Evolutionary conservation across 1,140 invertebrate species (phyloP).

Genomic region (Drosophila tsacasi): DNA sequence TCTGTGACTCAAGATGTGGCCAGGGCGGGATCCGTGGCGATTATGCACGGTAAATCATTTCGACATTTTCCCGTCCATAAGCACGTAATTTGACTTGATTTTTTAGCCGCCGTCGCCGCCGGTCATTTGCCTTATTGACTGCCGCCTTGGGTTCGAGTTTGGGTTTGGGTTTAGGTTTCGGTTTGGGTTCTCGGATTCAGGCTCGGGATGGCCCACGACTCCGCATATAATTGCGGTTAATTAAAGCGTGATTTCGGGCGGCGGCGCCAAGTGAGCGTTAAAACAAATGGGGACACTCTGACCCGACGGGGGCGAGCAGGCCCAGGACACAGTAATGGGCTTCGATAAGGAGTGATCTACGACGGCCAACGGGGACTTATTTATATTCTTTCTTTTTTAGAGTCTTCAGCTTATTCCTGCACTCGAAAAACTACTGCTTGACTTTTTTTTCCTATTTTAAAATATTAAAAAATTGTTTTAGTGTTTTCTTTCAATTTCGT

Average conservation of each 20-base stretch:
- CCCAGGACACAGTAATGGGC: slow-evolving; percentile 8
- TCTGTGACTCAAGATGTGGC: slow-evolving; percentile 40
- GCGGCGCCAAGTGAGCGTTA: slow-evolving; percentile 44
- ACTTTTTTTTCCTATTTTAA: neutral
- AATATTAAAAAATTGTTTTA: neutral
- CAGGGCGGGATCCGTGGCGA: slow-evolving; percentile 62
- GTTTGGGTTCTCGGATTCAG: neutral
- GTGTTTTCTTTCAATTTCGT: neutral
- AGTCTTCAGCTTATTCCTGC: neutral
- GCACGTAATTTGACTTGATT: slow-evolving; percentile 84
- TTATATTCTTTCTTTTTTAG: neutral
- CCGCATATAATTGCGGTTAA: slow-evolving; percentile 84
- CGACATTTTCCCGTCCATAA: slow-evolving; percentile 84
- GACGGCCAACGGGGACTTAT: slow-evolving; percentile 13
- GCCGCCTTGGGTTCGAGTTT: slow-evolving; percentile 22
- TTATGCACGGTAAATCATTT: slow-evolving; percentile 85
- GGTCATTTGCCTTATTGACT: slow-evolving; percentile 76
- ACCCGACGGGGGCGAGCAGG: neutral
- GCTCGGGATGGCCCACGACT: slow-evolving; percentile 50
- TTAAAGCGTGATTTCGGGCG: slow-evolving; percentile 78
- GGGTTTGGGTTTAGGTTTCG: neutral
- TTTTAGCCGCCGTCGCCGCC: slow-evolving; percentile 43
- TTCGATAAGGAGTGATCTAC: slow-evolving; percentile 49
- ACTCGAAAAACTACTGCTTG: neutral
- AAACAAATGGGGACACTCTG: slow-evolving; percentile 37